phyloP scores from a whole-genome alignment of 2,888 invertebrate genomes.

The Machimus atricapillus region DNA sequence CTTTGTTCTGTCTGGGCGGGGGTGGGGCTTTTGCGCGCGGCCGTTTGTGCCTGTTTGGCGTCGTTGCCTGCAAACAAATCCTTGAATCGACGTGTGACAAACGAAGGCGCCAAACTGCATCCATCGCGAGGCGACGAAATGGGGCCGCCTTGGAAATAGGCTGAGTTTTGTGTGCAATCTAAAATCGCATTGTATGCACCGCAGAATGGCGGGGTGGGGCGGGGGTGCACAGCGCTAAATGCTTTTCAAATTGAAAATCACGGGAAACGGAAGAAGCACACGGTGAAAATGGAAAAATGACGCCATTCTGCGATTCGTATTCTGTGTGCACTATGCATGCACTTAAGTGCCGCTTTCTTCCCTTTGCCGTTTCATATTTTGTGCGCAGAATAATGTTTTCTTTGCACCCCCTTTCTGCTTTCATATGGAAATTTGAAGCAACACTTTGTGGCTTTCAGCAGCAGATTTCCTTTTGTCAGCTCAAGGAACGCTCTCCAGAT shows the following conservation, averaged over 20 bases:
- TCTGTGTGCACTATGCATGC: constrained; percentile 37
- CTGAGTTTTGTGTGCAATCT: constrained; percentile 18
- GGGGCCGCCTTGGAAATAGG: constrained; percentile 36
- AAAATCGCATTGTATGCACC: constrained; percentile 7
- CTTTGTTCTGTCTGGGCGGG: not conserved
- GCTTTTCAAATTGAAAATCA: constrained; percentile 37
- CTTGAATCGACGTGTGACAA: constrained; percentile 38
- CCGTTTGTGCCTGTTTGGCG: not conserved
- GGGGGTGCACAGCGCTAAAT: not conserved
- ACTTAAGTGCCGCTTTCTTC: constrained; percentile 39
- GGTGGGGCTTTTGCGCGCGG: not conserved
- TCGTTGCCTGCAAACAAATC: constrained; percentile 40
- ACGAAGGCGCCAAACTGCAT: constrained; percentile 40
- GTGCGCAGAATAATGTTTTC: constrained; percentile 7
- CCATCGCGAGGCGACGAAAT: not conserved
- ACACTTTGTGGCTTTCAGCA: constrained; percentile 34
- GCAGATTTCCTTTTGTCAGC: constrained; percentile 27
- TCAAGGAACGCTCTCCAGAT: constrained; percentile 17
- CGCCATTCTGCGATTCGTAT: constrained; percentile 23
- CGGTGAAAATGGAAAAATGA: constrained; percentile 30
- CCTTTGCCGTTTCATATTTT: constrained; percentile 16
- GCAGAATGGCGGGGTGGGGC: not conserved
- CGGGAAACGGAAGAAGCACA: constrained; percentile 28
- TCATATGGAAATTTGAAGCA: constrained; percentile 34
- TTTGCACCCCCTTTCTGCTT: not conserved